Conservation (phyloP, 2,888 invertebrate genomes). For the Sturmia bella region DNA sequence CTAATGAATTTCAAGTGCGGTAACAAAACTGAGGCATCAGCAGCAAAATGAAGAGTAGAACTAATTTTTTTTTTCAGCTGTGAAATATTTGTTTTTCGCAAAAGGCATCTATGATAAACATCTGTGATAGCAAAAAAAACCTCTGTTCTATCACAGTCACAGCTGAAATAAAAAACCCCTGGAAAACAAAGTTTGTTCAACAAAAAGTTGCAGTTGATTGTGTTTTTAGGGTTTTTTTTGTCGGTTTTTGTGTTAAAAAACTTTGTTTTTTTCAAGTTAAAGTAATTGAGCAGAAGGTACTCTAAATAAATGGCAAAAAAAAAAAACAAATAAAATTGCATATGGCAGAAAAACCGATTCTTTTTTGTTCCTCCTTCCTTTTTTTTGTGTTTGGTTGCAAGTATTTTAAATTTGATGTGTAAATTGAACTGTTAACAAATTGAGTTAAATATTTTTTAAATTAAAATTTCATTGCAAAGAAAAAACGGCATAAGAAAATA, state of each 20-base stretch:
- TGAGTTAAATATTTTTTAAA: not conserved
- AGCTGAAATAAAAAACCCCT: constrained; percentile 24
- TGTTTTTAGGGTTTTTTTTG: constrained; percentile 1
- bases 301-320: constrained; percentile 5
- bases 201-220: constrained; percentile 26
- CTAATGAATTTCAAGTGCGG: constrained; percentile 69
- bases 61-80: not conserved
- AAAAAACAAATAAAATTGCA: not conserved
- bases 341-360: constrained; percentile 11
- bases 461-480: not conserved
- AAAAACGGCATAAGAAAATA: not conserved
- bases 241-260: constrained; percentile 29
- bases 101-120: constrained; percentile 46
- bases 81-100: constrained; percentile 32
- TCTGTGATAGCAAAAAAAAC: constrained; percentile 2
- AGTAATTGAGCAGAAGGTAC: constrained; percentile 63
- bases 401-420: constrained; percentile 16
- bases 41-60: constrained; percentile 38
- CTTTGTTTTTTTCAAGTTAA: constrained; percentile 41
- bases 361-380: not conserved
- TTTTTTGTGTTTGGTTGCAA: constrained; percentile 20
- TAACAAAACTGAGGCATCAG: constrained; percentile 60
- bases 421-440: constrained; percentile 14
- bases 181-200: constrained; percentile 45
- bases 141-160: constrained; percentile 30